phyloP scores from a whole-genome alignment of 2,797 vertebrate species.

The Falco columbarius region DNA sequence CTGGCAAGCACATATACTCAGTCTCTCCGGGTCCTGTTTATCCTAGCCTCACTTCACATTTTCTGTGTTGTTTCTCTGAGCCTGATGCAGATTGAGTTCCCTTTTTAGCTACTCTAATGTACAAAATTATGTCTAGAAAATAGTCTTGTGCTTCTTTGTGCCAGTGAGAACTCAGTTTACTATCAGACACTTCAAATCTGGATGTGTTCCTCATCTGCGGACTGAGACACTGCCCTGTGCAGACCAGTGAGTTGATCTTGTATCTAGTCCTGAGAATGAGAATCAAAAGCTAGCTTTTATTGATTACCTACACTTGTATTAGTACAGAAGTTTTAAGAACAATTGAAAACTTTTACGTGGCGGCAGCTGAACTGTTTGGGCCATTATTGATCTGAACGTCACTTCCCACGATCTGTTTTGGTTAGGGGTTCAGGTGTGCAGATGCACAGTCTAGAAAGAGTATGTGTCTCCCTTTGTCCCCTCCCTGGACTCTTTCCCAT shows the following conservation, averaged over 20 bases:
- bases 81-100: neutral
- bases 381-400: neutral
- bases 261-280: neutral
- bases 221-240: neutral
- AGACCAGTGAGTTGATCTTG: neutral
- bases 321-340: neutral
- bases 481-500: rapidly evolving
- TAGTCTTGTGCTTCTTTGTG: neutral
- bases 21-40: neutral
- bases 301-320: neutral
- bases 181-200: rapidly evolving
- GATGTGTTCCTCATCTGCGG: neutral
- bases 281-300: neutral
- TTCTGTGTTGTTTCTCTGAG: neutral
- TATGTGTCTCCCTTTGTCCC: neutral
- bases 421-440: neutral
- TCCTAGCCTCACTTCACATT: neutral
- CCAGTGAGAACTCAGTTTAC: neutral
- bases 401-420: rapidly evolving
- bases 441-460: too few relatives aligned
- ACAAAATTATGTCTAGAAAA: neutral
- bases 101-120: neutral
- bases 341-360: neutral
- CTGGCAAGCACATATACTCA: neutral
- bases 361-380: neutral